These are phyloP conservation scores for Bemisia tabaci DNA, from an alignment of 1,140 invertebrate species.

Conservation along the genomic window DNA sequence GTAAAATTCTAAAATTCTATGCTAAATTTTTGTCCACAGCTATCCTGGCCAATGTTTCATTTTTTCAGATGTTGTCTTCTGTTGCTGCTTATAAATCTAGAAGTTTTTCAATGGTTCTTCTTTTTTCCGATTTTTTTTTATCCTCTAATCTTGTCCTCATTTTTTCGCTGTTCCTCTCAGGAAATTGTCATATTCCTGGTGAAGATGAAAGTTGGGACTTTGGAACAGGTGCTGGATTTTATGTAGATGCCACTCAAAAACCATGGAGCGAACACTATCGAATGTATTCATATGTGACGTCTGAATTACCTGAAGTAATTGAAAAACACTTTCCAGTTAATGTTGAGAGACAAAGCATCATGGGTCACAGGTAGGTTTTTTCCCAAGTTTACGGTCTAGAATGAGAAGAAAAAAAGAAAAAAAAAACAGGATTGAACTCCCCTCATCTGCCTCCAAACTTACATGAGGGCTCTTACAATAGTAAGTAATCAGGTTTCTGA, in stretches of 20 bases:
- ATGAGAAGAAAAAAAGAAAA: neutral
- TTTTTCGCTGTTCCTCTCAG: slow-evolving; percentile 27
- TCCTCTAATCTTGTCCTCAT: neutral
- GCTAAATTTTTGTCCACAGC: no score
- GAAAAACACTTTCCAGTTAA: slow-evolving; percentile 53
- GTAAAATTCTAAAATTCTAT: no score
- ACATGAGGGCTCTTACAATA: neutral
- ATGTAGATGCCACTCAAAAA: slow-evolving; percentile 78
- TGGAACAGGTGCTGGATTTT: slow-evolving; percentile 90
- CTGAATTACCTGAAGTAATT: slow-evolving; percentile 72
- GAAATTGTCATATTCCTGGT: slow-evolving; percentile 74
- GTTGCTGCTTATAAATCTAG: slow-evolving; percentile 1
- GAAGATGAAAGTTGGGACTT: slow-evolving; percentile 88
- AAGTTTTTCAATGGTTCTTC: neutral
- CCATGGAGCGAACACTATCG: slow-evolving; percentile 90
- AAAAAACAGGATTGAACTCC: neutral
- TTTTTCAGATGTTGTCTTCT: no score
- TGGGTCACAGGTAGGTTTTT: slow-evolving; percentile 59
- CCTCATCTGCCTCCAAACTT: neutral
- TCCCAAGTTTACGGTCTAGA: neutral
- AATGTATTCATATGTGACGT: slow-evolving; percentile 94
- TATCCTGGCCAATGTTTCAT: no score
- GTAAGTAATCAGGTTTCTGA: slow-evolving; percentile 7
- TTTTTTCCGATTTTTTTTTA: neutral
- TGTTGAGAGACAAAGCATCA: slow-evolving; percentile 53